Evolutionary conservation across 2,797 vertebrate genomes (phyloP), one percentile per base, ranked within the genome.

Genomic region (Pelochelys cantorii): DNA sequence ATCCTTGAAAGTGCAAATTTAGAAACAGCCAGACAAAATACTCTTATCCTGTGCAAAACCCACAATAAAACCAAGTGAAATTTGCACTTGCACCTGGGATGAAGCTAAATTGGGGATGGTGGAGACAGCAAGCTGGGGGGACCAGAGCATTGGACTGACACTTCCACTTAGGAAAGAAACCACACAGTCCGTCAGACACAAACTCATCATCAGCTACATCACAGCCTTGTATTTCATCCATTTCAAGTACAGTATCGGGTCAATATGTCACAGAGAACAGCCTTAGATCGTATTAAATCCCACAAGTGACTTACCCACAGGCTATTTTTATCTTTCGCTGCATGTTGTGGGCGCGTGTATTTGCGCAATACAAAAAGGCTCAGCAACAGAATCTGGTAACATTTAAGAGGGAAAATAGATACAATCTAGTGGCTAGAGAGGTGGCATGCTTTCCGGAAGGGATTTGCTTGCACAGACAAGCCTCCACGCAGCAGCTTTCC

Each of bases 361-460:
- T 91, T 85, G 96, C 93, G 96, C 93, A 97, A 96, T 93, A 83
- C 87, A 96, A 94, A 84, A 92, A 93, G 96, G 90, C 86, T 92
- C 84, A 84, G 85, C 85, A 83, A 90, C 52, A 0, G 89, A 94
- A 96, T 79, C 81, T 93, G 94, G 82, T 71, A 78, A 81, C 93
- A 79, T 92, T 87, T 94, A 90, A 93, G 93, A 94, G 95, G 96
- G 96, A 96, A 97, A 97, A 95, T 94, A 94, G 96, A 96, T 96
- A 95, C 94, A 96, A 97, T 95, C 96, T 54, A n/a, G 95, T 82
- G 95, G 90, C 93, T 88, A 94, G 87, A 89, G 83, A 11, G 75
- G 83, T 93, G 96, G 90, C 96, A 94, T 42, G 92, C 95, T 93
- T 90, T 62, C 3, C 93, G 90, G 85, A 93, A 93, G 79, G 88